A percentile compares a stretch with the other conserved stretches of the same genome.
phyloP scores from a whole-genome alignment of 2,797 vertebrate species.

The Protonibea diacanthus region DNA sequence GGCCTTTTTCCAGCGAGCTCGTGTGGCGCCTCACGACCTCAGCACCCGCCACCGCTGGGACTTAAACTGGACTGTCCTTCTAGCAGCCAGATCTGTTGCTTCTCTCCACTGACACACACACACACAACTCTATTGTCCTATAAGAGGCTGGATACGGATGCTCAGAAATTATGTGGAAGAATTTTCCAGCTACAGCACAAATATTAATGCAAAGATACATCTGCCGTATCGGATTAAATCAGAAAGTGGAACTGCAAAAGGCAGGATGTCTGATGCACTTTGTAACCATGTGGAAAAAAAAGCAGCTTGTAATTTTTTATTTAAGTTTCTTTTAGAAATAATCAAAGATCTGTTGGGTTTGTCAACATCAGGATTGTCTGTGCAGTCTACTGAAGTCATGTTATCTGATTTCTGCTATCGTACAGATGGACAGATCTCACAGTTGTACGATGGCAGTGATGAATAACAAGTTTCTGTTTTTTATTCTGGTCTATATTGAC shows the following conservation, averaged over 20 bases:
- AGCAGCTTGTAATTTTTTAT: background rate
- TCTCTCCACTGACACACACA: background rate
- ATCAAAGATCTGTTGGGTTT: background rate
- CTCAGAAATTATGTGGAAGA: slow-evolving; percentile 27
- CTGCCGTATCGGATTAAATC: background rate
- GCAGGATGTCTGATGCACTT: background rate
- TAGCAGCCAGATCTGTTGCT: slow-evolving; percentile 50
- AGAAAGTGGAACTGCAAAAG: background rate
- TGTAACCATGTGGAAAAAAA: no score
- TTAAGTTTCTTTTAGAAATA: background rate
- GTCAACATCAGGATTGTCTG: background rate
- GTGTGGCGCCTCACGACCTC: slow-evolving; percentile 80
- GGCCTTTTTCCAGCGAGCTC: slow-evolving; percentile 81
- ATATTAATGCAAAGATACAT: background rate
- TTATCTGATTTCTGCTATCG: background rate
- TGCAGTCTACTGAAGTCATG: background rate
- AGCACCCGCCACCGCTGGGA: slow-evolving; percentile 72
- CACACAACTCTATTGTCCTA: slow-evolving; percentile 10
- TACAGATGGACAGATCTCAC: background rate
- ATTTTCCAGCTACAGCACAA: slow-evolving; percentile 22
- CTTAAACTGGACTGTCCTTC: slow-evolving; percentile 68
- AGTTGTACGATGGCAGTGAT: no score
- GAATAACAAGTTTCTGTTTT: no score
- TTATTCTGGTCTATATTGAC: no score
- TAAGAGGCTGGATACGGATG: slow-evolving; percentile 18